Conservation (phyloP, 2,797 vertebrate species). For the Anas acuta region DNA sequence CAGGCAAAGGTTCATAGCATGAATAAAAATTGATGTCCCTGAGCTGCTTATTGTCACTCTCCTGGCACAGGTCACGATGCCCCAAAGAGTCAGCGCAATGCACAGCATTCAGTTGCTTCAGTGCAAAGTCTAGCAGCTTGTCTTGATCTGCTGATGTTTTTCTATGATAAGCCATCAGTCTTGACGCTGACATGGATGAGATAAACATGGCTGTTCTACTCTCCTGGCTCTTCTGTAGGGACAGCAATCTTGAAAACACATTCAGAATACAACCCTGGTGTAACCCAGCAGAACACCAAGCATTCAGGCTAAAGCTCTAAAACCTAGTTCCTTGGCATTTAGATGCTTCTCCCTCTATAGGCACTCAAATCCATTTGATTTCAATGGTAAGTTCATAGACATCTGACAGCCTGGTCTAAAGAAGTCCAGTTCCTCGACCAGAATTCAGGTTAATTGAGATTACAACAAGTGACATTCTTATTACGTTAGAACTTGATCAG, state of each 20-base stretch:
- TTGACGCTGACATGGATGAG: not conserved
- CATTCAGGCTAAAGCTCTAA: not conserved
- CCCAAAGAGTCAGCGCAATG: not conserved
- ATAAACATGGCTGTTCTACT: not conserved
- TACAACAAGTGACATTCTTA: not conserved
- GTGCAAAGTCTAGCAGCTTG: not conserved
- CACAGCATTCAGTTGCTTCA: not conserved
- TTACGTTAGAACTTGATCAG: not conserved
- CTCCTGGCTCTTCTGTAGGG: not conserved
- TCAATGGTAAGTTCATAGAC: not conserved
- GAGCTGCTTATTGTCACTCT: not conserved
- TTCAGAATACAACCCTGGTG: not conserved
- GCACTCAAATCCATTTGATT: not conserved
- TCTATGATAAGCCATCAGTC: not conserved
- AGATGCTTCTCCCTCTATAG: not conserved
- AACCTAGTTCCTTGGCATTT: not conserved
- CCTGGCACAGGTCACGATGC: rapidly evolving
- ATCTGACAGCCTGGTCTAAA: not conserved
- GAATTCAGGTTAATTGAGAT: slow-evolving; percentile 10
- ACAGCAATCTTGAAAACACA: not conserved
- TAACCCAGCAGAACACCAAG: not conserved
- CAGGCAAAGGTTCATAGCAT: not conserved
- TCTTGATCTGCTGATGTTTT: not conserved
- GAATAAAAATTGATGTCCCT: not conserved
- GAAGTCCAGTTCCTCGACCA: not conserved